Conservation (phyloP, 2,888 invertebrate species). For the Drosophila colorata region DNA sequence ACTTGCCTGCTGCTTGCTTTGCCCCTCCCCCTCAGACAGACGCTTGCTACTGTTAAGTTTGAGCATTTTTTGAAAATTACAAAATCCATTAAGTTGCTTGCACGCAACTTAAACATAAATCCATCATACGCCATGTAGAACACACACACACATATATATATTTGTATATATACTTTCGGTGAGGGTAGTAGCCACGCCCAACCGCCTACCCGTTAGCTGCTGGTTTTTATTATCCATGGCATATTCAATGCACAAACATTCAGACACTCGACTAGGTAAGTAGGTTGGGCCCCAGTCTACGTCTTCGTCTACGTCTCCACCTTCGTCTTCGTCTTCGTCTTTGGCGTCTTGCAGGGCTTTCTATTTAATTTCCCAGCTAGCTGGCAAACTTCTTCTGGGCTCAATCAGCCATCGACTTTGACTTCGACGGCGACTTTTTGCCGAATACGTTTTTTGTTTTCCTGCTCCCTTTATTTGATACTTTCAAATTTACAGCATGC, state of each 20-base stretch:
- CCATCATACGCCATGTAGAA: constrained; percentile 81
- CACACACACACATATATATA: constrained; percentile 50
- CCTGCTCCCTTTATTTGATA: too few relatives aligned
- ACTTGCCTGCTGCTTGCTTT: constrained; percentile 36
- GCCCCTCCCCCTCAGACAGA: neutral
- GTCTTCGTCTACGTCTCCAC: constrained; percentile 23
- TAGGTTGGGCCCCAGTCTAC: constrained; percentile 68
- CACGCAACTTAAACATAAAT: constrained; percentile 82
- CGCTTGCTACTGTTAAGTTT: constrained; percentile 46
- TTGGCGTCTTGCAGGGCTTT: constrained; percentile 66
- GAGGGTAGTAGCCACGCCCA: constrained; percentile 57
- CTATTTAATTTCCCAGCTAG: constrained; percentile 75
- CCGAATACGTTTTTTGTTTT: constrained; percentile 1
- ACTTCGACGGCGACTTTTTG: constrained; percentile 47
- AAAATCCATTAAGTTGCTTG: constrained; percentile 83
- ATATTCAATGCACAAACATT: constrained; percentile 80
- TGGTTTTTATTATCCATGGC: constrained; percentile 74
- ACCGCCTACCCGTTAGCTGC: constrained; percentile 40
- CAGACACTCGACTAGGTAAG: constrained; percentile 81
- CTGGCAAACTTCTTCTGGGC: constrained; percentile 49
- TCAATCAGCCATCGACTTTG: constrained; percentile 60
- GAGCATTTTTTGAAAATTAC: constrained; percentile 77
- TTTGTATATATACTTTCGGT: constrained; percentile 21
- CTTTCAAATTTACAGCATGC: constrained; percentile 52
- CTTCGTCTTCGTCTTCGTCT: constrained; percentile 10